Evolutionary conservation across 1,140 invertebrate genomes (phyloP).

Genomic region (Pararge aegeria): DNA sequence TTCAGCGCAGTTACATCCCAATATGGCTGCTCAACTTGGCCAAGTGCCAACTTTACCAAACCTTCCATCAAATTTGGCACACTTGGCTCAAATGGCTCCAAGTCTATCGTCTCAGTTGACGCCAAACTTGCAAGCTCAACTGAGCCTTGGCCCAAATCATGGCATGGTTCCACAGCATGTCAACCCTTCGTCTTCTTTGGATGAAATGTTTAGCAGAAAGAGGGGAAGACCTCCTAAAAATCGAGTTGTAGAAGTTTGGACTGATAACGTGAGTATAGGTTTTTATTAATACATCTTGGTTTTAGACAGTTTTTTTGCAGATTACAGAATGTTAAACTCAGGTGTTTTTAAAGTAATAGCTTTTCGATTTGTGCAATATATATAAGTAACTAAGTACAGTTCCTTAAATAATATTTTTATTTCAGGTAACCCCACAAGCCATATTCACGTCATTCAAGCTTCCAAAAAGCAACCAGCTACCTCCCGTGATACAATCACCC

Average conservation of each 20-base stretch:
- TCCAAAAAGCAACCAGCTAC: conserved; percentile 85
- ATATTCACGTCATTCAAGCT: conserved; percentile 96
- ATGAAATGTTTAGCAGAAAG: conserved; percentile 94
- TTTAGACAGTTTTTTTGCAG: no score
- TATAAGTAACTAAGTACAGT: no score
- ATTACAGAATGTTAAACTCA: no score
- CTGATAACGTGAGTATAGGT: conserved; percentile 84
- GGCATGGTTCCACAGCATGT: conserved; percentile 77
- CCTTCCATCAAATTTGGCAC: conserved; percentile 67
- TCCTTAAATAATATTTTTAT: no score
- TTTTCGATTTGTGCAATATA: no score
- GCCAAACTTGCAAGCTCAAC: conserved; percentile 68
- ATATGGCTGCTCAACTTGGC: conserved; percentile 69
- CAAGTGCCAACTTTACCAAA: conserved; percentile 65
- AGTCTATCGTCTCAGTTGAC: conserved; percentile 72
- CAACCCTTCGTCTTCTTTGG: conserved; percentile 87
- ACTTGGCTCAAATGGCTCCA: conserved; percentile 74
- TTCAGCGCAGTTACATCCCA: conserved; percentile 68
- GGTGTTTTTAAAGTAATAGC: no score
- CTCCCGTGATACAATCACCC: conserved; percentile 68
- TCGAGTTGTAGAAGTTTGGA: conserved; percentile 93
- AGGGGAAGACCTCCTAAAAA: conserved; percentile 95
- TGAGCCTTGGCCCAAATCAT: conserved; percentile 62
- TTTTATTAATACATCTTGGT: no score
- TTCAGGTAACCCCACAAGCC: conserved; percentile 88